phyloP scores from a whole-genome alignment of 2,888 invertebrate genomes.

The Agrochola lota region DNA sequence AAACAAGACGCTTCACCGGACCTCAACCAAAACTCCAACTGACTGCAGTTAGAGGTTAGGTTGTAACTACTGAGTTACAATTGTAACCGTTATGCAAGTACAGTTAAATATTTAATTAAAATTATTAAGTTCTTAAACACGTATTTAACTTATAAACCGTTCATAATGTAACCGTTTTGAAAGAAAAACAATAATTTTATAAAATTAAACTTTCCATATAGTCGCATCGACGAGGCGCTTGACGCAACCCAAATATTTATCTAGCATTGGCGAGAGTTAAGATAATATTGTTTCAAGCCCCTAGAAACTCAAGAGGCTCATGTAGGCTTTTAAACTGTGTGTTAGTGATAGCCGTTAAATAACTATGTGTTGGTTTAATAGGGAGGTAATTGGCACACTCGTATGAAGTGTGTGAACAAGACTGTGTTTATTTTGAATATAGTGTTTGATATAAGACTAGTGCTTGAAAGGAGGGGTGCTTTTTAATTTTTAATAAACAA shows the following conservation, averaged over 20 bases:
- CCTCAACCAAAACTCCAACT: neutral
- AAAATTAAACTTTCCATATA: slow-evolving; percentile 3
- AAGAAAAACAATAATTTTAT: neutral
- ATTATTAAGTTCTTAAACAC: neutral
- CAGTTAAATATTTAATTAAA: neutral
- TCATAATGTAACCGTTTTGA: neutral
- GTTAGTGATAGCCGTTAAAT: slow-evolving; percentile 26
- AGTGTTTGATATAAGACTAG: neutral
- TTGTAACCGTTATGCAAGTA: neutral
- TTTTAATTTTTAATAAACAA: too few species aligned
- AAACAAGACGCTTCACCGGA: neutral
- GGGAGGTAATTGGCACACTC: slow-evolving; percentile 7
- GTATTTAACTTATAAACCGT: neutral
- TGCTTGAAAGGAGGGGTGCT: neutral
- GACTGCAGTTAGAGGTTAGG: too few species aligned
- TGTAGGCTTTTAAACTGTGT: slow-evolving; percentile 39
- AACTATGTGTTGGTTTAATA: slow-evolving; percentile 22
- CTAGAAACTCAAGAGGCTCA: slow-evolving; percentile 1
- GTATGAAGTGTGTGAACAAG: neutral
- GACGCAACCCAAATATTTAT: slow-evolving; percentile 41
- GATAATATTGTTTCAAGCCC: slow-evolving; percentile 51
- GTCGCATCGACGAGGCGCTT: neutral
- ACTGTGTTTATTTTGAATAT: slow-evolving; percentile 14
- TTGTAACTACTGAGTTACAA: neutral
- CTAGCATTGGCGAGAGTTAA: slow-evolving; percentile 27